phyloP scores from a whole-genome alignment of 2,113 vertebrate genomes.

The Chrysochloris asiatica region DNA sequence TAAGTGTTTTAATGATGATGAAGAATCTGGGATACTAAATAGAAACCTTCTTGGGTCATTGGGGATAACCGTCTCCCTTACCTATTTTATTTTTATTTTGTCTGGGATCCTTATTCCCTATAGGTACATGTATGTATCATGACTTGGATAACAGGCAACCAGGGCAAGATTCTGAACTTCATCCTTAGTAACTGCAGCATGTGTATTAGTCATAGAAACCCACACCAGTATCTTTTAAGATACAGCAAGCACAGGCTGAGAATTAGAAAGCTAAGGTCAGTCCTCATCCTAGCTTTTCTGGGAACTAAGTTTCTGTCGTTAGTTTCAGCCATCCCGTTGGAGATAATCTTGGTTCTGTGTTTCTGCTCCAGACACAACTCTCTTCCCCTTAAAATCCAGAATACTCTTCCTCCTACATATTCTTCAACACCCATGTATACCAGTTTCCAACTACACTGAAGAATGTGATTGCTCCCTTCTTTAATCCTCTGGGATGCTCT shows the following conservation, averaged over 20 bases:
- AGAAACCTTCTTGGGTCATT: background rate
- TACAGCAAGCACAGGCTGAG: background rate
- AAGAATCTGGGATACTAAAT: background rate
- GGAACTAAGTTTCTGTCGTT: background rate
- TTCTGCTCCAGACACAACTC: background rate
- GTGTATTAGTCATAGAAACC: slow-evolving; percentile 46
- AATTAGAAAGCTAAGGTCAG: background rate
- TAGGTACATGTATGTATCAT: background rate
- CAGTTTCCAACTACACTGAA: background rate
- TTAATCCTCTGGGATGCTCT: background rate
- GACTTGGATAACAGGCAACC: slow-evolving; percentile 23
- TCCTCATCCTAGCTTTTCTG: background rate
- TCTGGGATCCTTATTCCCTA: slow-evolving; percentile 10
- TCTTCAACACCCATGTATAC: background rate
- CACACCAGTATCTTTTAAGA: background rate
- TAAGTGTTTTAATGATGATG: background rate
- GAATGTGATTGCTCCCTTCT: background rate
- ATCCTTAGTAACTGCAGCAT: background rate
- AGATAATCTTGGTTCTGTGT: background rate
- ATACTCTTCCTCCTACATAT: background rate
- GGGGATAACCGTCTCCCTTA: background rate
- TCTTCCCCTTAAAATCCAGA: background rate
- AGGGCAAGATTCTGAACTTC: slow-evolving; percentile 5
- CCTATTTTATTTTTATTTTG: slow-evolving; percentile 35
- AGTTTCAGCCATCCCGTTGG: background rate